These are phyloP conservation scores for Drosophila kurseongensis DNA, from an alignment of 1,140 invertebrate species.

Conservation along the genomic window DNA sequence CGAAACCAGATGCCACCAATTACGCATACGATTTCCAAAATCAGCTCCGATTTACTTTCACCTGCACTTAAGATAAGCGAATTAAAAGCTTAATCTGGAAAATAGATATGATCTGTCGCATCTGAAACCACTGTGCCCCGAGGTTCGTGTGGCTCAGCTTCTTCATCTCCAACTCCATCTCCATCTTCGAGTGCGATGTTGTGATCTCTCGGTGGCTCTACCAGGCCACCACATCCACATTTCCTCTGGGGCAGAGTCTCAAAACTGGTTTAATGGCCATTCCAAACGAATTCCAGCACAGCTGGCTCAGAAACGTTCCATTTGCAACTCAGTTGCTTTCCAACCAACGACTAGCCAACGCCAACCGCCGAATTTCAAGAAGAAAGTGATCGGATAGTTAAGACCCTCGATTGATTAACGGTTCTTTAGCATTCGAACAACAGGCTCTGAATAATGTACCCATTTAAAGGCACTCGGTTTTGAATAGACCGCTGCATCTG, in stretches of 20 bases:
- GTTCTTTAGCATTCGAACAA: constrained; percentile 39
- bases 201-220: constrained; percentile 33
- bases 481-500: constrained; percentile 36
- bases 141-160: constrained; percentile 10
- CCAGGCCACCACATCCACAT: constrained; percentile 30
- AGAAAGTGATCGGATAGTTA: constrained; percentile 49
- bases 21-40: background rate
- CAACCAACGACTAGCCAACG: constrained; percentile 21
- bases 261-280: constrained; percentile 61
- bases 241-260: constrained; percentile 46
- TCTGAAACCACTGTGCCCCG: constrained; percentile 30
- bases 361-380: constrained; percentile 40
- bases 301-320: constrained; percentile 59
- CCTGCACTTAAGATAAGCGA: constrained; percentile 27
- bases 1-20: constrained; percentile 5
- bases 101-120: constrained; percentile 14
- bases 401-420: constrained; percentile 50
- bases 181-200: background rate
- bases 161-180: constrained; percentile 11
- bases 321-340: constrained; percentile 57
- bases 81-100: constrained; percentile 23
- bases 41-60: constrained; percentile 32
- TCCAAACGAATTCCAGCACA: constrained; percentile 39
- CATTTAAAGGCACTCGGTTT: constrained; percentile 32
- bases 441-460: constrained; percentile 19